These are phyloP conservation scores for Craseonycteris thonglongyai DNA, from an alignment of 2,113 vertebrate species.

Conservation along the genomic window DNA sequence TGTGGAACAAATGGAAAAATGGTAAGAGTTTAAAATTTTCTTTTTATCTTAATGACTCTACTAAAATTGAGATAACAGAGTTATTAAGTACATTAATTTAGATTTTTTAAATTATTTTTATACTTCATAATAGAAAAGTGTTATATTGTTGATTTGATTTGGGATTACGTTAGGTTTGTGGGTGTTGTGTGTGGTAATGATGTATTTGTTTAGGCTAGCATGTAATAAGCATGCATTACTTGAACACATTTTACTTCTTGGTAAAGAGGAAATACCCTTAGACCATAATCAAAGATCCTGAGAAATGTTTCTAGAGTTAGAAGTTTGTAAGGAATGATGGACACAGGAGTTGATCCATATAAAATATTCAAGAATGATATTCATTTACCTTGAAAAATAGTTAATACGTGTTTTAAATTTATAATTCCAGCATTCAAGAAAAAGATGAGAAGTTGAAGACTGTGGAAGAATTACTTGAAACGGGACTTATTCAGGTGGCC, in stretches of 20 bases:
- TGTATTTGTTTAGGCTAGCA: not conserved
- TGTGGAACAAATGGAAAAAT: constrained; percentile 83
- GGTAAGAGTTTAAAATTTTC: constrained; percentile 70
- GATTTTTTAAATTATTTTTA: not conserved
- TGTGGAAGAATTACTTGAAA: constrained; percentile 90
- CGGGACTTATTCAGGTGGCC: constrained; percentile 94
- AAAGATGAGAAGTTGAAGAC: constrained; percentile 95
- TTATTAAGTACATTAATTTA: constrained; percentile 13
- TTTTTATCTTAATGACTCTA: not conserved
- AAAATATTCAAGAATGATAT: constrained; percentile 5
- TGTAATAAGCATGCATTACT: not conserved
- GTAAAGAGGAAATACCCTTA: not conserved
- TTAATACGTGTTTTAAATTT: constrained; percentile 40
- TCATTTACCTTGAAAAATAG: constrained; percentile 31
- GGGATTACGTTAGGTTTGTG: not conserved
- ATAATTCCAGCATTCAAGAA: constrained; percentile 83
- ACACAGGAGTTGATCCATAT: not conserved
- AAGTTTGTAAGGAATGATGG: not conserved
- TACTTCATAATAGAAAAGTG: not conserved
- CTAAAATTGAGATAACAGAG: constrained; percentile 10
- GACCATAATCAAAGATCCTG: not conserved
- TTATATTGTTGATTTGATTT: not conserved
- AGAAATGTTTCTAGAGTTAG: not conserved
- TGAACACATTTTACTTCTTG: not conserved
- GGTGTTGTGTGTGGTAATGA: not conserved